Base-by-base conservation (phyloP, 92 coral and sea anemone species). In the Epizoanthus ramosus region DNA sequence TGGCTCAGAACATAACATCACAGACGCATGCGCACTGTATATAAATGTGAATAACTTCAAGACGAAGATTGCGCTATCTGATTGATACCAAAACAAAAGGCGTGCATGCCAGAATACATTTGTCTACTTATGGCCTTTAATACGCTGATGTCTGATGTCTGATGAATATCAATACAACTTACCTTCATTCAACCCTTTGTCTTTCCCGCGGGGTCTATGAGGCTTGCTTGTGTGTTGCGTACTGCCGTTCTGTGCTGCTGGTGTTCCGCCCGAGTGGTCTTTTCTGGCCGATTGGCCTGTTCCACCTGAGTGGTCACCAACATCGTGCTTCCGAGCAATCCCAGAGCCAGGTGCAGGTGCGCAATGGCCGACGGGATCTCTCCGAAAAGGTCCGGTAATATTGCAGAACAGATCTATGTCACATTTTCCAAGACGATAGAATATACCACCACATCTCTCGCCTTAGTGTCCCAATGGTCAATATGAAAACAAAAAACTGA, bases 341-440 rank as follows among this genome's bases (percentile, higher is more conserved):
- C 43, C 15, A 22, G 33, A 8, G 6, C 47, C 22, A 41, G 63
- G 21, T 17, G 64, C 22, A 54, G 91, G 81, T 19, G 74, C 88
- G 61, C 97, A 93, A 28, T 82, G 71, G 18, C 97, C 97, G 8
- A 88, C 80, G 7, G 97, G 94, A 43, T 93, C 89, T 80, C 57
- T 74, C 17, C 74, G 87, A 66, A 74, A 71, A 17, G 89, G 87
- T 16, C 89, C 80, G 2, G 91, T 85, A 23, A 93, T 88, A 64
- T 80, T 91, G 71, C 97, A 93, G 75, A 84, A 88, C 33, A 93
- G 53, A 47, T 80, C 70, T 31, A 22, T 80, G 57, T 85, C 94
- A 73, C 97, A 93, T n/a, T 88, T 93, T 6, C 97, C 97, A 23
- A 91, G 71, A 24, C 84, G 81, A 68, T 91, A 93, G 52, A 80